These are phyloP conservation scores for Drosophila sp. DNA, from an alignment of 1,140 invertebrate genomes.

Conservation along the genomic window DNA sequence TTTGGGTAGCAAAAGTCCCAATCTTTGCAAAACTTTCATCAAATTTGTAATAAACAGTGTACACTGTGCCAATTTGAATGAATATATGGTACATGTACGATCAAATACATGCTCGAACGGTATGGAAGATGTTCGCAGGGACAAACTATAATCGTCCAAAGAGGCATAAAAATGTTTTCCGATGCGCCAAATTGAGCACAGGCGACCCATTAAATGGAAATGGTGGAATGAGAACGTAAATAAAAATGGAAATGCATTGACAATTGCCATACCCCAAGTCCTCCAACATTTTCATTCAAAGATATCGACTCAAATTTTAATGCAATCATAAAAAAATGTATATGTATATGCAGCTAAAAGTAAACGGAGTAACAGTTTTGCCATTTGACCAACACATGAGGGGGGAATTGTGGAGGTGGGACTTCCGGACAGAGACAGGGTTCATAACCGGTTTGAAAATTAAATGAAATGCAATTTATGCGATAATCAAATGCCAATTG, in stretches of 20 bases:
- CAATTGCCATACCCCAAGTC: constrained; percentile 47
- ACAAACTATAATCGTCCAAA: constrained; percentile 17
- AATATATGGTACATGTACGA: constrained; percentile 9
- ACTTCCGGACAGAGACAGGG: no score
- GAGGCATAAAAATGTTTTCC: constrained; percentile 19
- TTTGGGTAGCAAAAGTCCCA: no score
- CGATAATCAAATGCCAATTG: constrained; percentile 11
- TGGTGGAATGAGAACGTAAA: constrained; percentile 16
- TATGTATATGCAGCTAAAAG: constrained; percentile 8
- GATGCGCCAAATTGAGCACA: constrained; percentile 56
- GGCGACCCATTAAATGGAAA: constrained; percentile 36
- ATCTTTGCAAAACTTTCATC: no score
- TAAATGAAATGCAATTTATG: constrained; percentile 21
- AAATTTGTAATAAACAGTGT: neutral
- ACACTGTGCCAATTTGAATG: neutral
- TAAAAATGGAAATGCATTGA: constrained; percentile 61
- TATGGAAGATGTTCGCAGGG: constrained; percentile 1
- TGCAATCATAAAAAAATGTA: constrained; percentile 49
- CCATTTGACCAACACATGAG: neutral
- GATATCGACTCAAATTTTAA: constrained; percentile 75
- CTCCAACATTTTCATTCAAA: constrained; percentile 42
- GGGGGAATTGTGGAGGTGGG: neutral
- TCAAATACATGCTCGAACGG: neutral
- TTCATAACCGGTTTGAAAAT: no score
- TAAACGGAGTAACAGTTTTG: neutral